Evolutionary conservation across 2,888 invertebrate species (phyloP), one percentile per base, ranked within the genome.

Genomic region (Glomeris marginata): DNA sequence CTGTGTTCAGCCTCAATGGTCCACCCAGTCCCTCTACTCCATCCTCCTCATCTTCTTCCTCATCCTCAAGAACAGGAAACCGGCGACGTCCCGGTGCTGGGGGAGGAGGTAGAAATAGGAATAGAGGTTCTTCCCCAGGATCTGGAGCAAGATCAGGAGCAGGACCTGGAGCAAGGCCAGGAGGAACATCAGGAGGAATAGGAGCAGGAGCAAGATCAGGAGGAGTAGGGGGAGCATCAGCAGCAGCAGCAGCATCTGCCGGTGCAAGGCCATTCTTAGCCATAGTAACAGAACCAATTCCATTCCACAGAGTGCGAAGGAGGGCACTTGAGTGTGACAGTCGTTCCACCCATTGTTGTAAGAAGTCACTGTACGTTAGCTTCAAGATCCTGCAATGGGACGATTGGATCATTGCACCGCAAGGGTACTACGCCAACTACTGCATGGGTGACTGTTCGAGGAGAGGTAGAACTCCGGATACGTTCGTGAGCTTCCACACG

Each of bases 361-460:
- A 87, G 63, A 83, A 90, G 69, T 77, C 81, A 45, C 86, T 90
- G 72, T 90, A 87, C 73, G 87, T 91, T 61, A 85, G 81, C 68
- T 91, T 91, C 72, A 81, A 82, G 64, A 81, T 84, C 61, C 74
- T 91, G 47, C 88, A 88, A 59, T 91, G 90, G 91, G 86, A 88
- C 69, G 87, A 90, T 72, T 60, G 58, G 58, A 56, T 60, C 44
- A 56, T 59, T 8, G 48, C 52, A 11, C 60, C 60, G 18, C 77
- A 80, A 62, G 88, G 90, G 59, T 91, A 91, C 72, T 85, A 84
- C 69, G 90, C 91, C 52, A 91, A 91, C 70, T 90, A 88, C 70
- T 91, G 91, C 71, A 78, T 84, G 62, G 91, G 91, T 57, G 84
- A 84, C 64, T 91, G 91, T 70, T 74, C 74, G 21, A 81, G 81